Percentiles rank a stretch among this genome's conserved stretches.
Evolutionary conservation across 2,888 invertebrate species (phyloP).

Genomic region (Himalopsyche anomala): DNA sequence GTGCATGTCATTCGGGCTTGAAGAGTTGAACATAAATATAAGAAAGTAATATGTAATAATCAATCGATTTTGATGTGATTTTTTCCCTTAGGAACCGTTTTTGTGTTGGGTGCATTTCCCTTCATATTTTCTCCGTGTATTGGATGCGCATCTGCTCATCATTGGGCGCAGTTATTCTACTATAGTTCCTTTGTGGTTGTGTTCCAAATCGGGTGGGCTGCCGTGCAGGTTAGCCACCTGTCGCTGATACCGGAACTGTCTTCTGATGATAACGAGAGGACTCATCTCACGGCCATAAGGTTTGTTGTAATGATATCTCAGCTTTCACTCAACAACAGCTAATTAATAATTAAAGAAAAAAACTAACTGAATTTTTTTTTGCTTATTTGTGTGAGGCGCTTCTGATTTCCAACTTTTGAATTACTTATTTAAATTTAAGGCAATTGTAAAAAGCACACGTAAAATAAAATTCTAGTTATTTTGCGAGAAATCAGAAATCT

Average conservation of each 20-base stretch:
- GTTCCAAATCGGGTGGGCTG: constrained; percentile 96
- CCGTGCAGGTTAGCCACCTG: constrained; percentile 93
- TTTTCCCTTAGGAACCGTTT: constrained; percentile 81
- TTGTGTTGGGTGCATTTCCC: constrained; percentile 88
- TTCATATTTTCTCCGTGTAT: constrained; percentile 90
- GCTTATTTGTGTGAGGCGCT: too few species aligned
- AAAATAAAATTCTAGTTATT: too few species aligned
- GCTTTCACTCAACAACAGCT: too few species aligned
- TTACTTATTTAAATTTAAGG: too few species aligned
- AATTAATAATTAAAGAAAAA: too few species aligned
- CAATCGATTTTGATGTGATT: neutral
- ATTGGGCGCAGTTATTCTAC: constrained; percentile 85
- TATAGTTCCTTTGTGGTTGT: constrained; percentile 86
- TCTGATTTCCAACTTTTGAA: too few species aligned
- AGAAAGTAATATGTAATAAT: constrained; percentile 44
- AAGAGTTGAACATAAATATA: neutral
- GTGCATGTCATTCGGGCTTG: too few species aligned
- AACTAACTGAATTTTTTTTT: too few species aligned
- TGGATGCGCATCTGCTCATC: constrained; percentile 79
- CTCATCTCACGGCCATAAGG: constrained; percentile 87
- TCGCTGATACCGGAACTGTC: constrained; percentile 91
- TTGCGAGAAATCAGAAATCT: too few species aligned
- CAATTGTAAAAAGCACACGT: too few species aligned
- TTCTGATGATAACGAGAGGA: constrained; percentile 84
- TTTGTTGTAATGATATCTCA: constrained; percentile 68